phyloP scores from a whole-genome alignment of 2,797 vertebrate genomes.

The Lagocephalus sceleratus region DNA sequence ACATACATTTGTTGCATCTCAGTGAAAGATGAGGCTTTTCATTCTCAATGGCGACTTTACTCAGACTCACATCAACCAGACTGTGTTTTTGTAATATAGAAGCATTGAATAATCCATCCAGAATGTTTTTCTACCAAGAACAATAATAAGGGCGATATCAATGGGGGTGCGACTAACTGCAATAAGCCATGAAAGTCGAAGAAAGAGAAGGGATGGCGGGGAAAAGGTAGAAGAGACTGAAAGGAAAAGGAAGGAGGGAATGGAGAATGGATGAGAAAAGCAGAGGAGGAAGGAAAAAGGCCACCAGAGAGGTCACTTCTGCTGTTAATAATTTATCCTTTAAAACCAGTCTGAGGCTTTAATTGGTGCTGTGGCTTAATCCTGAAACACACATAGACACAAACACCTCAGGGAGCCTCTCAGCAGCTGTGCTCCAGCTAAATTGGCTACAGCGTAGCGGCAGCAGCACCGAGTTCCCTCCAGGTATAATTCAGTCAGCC shows the following conservation, averaged over 20 bases:
- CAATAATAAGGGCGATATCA: neutral
- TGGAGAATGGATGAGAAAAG: constrained; percentile 18
- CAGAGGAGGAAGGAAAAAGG: constrained; percentile 40
- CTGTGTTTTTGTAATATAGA: neutral
- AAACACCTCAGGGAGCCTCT: constrained; percentile 66
- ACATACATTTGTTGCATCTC: constrained; percentile 3
- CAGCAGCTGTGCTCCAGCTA: constrained; percentile 73
- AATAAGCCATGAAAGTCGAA: neutral
- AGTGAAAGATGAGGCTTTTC: neutral
- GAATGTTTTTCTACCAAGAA: constrained; percentile 16
- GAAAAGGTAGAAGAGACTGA: neutral
- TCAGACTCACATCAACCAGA: neutral
- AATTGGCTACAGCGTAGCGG: constrained; percentile 60
- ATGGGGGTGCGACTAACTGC: constrained; percentile 5
- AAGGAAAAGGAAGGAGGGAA: constrained; percentile 36
- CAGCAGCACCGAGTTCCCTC: constrained; percentile 52
- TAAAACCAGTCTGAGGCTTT: constrained; percentile 70
- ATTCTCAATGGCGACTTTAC: neutral
- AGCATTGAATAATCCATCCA: neutral
- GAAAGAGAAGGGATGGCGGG: constrained; percentile 13
- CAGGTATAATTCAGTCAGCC: constrained; percentile 65
- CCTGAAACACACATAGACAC: constrained; percentile 53
- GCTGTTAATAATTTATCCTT: constrained; percentile 79
- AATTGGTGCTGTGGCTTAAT: constrained; percentile 77
- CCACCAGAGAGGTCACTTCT: constrained; percentile 74